Conservation (phyloP, 2,113 vertebrate genomes). For the Odobenus rosmarus region DNA sequence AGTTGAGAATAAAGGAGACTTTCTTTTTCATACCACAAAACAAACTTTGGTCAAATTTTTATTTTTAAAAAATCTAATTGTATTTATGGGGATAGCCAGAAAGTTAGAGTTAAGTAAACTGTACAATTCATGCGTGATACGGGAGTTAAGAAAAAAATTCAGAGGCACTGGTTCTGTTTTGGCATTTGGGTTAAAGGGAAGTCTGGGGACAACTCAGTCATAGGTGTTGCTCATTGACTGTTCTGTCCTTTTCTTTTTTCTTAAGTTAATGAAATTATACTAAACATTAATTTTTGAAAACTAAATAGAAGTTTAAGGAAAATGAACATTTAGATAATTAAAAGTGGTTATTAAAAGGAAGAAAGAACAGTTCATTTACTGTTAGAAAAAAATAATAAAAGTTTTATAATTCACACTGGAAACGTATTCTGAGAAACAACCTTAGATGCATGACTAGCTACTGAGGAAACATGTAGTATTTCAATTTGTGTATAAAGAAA, state of each 20-base stretch:
- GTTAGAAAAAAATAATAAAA: constrained; percentile 44
- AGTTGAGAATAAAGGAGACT: constrained; percentile 50
- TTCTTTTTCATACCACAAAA: constrained; percentile 27
- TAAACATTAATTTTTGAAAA: constrained; percentile 30
- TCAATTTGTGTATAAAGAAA: constrained; percentile 22
- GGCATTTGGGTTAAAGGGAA: constrained; percentile 46
- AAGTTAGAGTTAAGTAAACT: constrained; percentile 48
- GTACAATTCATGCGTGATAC: background rate
- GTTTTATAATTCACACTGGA: constrained; percentile 9
- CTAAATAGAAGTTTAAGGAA: background rate
- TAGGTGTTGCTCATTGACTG: constrained; percentile 24
- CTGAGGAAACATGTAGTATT: background rate
- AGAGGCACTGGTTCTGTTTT: constrained; percentile 16
- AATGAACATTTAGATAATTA: background rate
- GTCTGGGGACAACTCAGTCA: constrained; percentile 42
- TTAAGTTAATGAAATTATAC: constrained; percentile 37
- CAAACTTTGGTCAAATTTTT: constrained; percentile 49
- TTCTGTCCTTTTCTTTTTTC: background rate
- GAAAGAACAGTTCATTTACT: constrained; percentile 29
- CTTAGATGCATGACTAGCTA: background rate
- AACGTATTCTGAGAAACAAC: constrained; percentile 40
- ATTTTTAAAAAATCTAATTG: constrained; percentile 31
- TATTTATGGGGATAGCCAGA: background rate
- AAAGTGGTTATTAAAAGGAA: constrained; percentile 38
- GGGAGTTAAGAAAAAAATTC: constrained; percentile 35